phyloP scores from a whole-genome alignment of 1,140 invertebrate genomes.

The Zaprionus ghesquierei region DNA sequence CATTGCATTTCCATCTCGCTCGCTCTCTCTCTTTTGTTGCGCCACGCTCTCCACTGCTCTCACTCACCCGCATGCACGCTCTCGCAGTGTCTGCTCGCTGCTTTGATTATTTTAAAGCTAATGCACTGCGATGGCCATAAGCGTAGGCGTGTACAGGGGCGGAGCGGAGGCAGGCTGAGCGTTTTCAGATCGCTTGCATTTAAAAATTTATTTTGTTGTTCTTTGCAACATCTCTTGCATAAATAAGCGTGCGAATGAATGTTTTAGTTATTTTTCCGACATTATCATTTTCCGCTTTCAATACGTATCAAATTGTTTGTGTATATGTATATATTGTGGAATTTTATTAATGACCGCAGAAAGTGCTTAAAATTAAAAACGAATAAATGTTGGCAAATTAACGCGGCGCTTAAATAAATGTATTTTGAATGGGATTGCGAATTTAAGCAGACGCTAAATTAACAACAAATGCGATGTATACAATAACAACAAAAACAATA shows the following conservation, averaged over 20 bases:
- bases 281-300: slow-evolving; percentile 1
- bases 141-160: background rate
- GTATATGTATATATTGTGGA: background rate
- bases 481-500: background rate
- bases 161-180: background rate
- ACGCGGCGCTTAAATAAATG: slow-evolving; percentile 17
- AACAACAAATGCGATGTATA: background rate
- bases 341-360: slow-evolving; percentile 18
- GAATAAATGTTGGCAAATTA: slow-evolving; percentile 32
- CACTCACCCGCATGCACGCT: slow-evolving; percentile 1
- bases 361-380: slow-evolving; percentile 30
- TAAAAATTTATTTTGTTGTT: slow-evolving; percentile 12
- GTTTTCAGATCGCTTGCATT: slow-evolving; percentile 19
- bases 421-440: background rate
- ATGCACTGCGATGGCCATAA: slow-evolving; percentile 14
- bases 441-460: background rate
- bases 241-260: background rate
- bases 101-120: slow-evolving; percentile 32
- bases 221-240: background rate
- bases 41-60: background rate
- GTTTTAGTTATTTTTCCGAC: slow-evolving; percentile 1
- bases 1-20: slow-evolving; percentile 31
- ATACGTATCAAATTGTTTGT: background rate
- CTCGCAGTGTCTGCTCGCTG: background rate
- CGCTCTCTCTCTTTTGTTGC: background rate